These are phyloP conservation scores for Meloe dianella DNA, from an alignment of 2,888 invertebrate species.

Conservation along the genomic window DNA sequence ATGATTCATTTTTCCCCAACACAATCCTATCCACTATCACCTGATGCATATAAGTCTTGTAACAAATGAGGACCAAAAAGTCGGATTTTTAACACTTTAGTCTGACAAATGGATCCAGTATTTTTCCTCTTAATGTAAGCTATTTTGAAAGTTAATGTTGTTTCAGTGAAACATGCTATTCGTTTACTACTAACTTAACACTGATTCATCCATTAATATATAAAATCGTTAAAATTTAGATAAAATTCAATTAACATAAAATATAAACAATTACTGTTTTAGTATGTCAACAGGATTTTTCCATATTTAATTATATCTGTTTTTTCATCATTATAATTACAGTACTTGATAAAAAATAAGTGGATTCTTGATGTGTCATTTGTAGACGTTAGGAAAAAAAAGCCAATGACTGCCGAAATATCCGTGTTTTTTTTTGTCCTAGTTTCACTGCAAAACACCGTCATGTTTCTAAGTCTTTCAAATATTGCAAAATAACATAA, in stretches of 20 bases:
- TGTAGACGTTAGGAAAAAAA: neutral
- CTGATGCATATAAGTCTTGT: constrained; percentile 8
- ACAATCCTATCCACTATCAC: neutral
- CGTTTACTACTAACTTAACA: constrained; percentile 28
- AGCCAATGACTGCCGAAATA: too few species aligned
- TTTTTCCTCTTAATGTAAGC: constrained; percentile 31
- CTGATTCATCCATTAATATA: constrained; percentile 19
- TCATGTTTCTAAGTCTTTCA: too few species aligned
- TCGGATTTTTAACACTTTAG: constrained; percentile 26
- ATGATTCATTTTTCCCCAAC: neutral
- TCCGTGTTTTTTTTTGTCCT: too few species aligned
- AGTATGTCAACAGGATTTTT: constrained; percentile 14
- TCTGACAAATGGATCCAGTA: constrained; percentile 28
- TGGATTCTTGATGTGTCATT: neutral
- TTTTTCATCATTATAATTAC: neutral
- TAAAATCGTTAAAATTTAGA: constrained; percentile 21
- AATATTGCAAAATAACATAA: too few species aligned
- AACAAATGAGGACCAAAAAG: constrained; percentile 22
- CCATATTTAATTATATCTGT: neutral
- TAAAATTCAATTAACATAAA: constrained; percentile 3
- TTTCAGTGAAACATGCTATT: constrained; percentile 31
- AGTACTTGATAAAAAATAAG: neutral
- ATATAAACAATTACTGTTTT: constrained; percentile 15
- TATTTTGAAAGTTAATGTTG: constrained; percentile 32
- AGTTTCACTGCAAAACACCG: too few species aligned